Conservation (phyloP, 1,140 invertebrate species). For the Drosophila lacteicornis region DNA sequence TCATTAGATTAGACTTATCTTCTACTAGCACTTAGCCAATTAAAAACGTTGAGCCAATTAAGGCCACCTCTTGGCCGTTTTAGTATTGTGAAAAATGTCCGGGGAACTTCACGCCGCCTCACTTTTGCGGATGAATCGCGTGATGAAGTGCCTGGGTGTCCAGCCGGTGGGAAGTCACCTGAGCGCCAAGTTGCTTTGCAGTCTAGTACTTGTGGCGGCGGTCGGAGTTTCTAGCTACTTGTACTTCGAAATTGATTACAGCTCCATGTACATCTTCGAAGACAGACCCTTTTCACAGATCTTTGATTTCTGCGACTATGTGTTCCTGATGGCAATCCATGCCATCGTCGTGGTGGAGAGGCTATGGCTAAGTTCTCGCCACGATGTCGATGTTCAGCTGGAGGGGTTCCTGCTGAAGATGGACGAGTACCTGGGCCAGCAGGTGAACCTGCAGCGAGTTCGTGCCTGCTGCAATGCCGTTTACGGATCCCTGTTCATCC, state of each 20-base stretch:
- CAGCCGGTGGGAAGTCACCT: constrained; percentile 19
- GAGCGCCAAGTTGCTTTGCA: constrained; percentile 30
- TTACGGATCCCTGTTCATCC: constrained; percentile 6
- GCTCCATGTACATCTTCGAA: constrained; percentile 16
- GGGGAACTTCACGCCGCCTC: constrained; percentile 45
- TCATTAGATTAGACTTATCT: background rate
- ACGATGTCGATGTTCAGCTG: constrained; percentile 36
- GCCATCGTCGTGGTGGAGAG: constrained; percentile 32
- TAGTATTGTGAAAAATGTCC: constrained; percentile 50
- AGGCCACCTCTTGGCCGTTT: background rate
- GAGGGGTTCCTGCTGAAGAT: constrained; percentile 26
- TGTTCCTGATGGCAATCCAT: constrained; percentile 10
- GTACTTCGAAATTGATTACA: constrained; percentile 38
- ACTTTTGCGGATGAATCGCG: constrained; percentile 30
- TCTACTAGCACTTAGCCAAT: constrained; percentile 29
- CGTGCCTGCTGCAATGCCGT: constrained; percentile 29
- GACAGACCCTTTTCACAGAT: constrained; percentile 39
- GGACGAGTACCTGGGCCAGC: constrained; percentile 1
- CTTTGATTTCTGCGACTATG: constrained; percentile 45
- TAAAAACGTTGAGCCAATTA: background rate
- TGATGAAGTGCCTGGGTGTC: constrained; percentile 46
- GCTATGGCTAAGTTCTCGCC: constrained; percentile 31
- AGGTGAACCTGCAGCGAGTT: constrained; percentile 12
- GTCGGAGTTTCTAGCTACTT: background rate
- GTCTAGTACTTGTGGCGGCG: background rate